Conservation (phyloP, 1,140 invertebrate genomes). For the Neoseiulus cucumeris region DNA sequence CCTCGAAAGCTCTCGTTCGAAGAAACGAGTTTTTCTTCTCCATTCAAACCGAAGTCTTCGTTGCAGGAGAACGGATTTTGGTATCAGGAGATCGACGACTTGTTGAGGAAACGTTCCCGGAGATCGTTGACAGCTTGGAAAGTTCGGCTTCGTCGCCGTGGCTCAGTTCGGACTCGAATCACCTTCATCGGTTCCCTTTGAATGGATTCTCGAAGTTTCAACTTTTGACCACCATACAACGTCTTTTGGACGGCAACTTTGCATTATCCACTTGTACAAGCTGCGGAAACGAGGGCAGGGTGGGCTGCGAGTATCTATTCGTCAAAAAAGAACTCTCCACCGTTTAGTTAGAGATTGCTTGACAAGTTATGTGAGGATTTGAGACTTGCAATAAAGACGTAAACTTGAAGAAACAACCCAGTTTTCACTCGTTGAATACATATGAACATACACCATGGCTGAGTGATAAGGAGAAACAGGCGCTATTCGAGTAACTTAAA, state of each 20-base stretch:
- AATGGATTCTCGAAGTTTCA: slow-evolving; percentile 83
- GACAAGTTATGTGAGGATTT: no score
- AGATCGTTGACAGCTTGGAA: slow-evolving; percentile 57
- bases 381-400: no score
- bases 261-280: slow-evolving; percentile 57
- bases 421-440: no score
- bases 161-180: slow-evolving; percentile 57
- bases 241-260: slow-evolving; percentile 61
- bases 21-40: no score
- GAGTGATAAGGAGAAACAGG: no score
- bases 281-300: slow-evolving; percentile 65
- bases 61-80: slow-evolving; percentile 36
- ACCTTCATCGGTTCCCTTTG: slow-evolving; percentile 68
- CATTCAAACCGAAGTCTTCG: no score
- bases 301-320: slow-evolving; percentile 74
- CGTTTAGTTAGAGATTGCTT: no score
- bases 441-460: no score
- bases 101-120: slow-evolving; percentile 49
- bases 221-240: slow-evolving; percentile 65
- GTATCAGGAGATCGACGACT: slow-evolving; percentile 29
- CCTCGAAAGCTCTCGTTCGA: neutral
- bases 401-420: no score
- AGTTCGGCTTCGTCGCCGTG: slow-evolving; percentile 54
- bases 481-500: no score
- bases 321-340: slow-evolving; percentile 32